Base-by-base conservation (phyloP, 2,888 invertebrate species). In the Athalia cordata region DNA sequence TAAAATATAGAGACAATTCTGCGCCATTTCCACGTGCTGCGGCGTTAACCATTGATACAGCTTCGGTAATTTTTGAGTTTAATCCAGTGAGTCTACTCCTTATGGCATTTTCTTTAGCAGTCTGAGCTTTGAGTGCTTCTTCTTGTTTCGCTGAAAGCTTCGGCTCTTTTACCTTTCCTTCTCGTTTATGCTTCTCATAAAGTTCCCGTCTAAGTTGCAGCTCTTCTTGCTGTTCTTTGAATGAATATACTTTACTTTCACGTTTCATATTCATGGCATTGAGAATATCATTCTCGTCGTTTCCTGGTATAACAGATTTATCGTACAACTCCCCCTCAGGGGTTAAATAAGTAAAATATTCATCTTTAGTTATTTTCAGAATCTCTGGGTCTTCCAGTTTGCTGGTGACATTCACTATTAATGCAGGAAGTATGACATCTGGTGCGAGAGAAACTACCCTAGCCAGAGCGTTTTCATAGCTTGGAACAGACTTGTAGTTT, bases 231-330 rank as follows among this genome's bases (percentile, higher is more conserved):
- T 99, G 99, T 81, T 99, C 99, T 88, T 98, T 97, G 90, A 97
- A 98, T 81, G 98, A 97, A 90, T 99, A 99, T 2, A 95, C 96
- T 91, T 98, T 99, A 90, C 97, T 99, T 89, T 99, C 99, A 13
- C 98, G 93, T 90, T 97, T 98, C 89, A 99, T 93, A 85, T 99
- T 98, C 92, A 94, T 94, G 70, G 90, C 90, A 80, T 90, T 91
- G 13, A 90, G 83, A 74, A 90, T 89, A 72, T 91, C 90, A 78
- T 90, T 91, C 77, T 91, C 91, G 79, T 92, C 91, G 79, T 90
- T 91, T n/a, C 91, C 93, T 15, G 95, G 95, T 74, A 96, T 90
- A 0, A 96, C 94, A 82, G 94, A 95, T 91, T 96, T 98, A 90
- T 99, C 98, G 88, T 95, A 99, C 0, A 99, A 92, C 86, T 97